A percentile compares a stretch with the other conserved stretches of the same genome.
These are phyloP conservation scores for Amblyraja radiata DNA, from an alignment of 2,797 vertebrate species.

Conservation along the genomic window DNA sequence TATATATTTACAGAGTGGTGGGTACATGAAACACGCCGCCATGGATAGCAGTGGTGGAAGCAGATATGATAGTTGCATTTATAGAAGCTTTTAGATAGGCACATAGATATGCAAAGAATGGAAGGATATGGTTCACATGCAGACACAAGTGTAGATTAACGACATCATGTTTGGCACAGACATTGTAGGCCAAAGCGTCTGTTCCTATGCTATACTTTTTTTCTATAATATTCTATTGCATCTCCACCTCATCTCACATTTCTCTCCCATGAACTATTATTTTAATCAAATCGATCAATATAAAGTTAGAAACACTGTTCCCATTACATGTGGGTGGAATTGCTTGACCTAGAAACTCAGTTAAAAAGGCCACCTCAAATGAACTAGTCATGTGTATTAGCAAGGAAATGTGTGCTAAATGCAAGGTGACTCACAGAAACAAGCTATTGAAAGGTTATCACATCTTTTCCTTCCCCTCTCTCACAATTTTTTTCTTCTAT, in stretches of 20 bases:
- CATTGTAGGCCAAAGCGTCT: too few relatives aligned
- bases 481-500: background rate
- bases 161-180: too few relatives aligned
- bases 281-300: background rate
- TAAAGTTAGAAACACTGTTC: background rate
- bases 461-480: background rate
- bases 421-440: background rate
- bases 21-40: too few relatives aligned
- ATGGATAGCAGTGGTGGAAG: too few relatives aligned
- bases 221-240: background rate
- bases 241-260: background rate
- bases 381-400: background rate
- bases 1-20: too few relatives aligned
- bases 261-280: background rate
- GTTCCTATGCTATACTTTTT: too few relatives aligned
- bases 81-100: too few relatives aligned
- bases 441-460: background rate
- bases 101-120: too few relatives aligned
- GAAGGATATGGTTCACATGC: too few relatives aligned
- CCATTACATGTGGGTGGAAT: background rate
- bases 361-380: background rate
- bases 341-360: background rate
- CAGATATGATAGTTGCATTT: too few relatives aligned
- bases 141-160: too few relatives aligned
- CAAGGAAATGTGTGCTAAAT: background rate